These are phyloP conservation scores for Drosophila ogumai DNA, from an alignment of 1,140 invertebrate species.

Conservation along the genomic window DNA sequence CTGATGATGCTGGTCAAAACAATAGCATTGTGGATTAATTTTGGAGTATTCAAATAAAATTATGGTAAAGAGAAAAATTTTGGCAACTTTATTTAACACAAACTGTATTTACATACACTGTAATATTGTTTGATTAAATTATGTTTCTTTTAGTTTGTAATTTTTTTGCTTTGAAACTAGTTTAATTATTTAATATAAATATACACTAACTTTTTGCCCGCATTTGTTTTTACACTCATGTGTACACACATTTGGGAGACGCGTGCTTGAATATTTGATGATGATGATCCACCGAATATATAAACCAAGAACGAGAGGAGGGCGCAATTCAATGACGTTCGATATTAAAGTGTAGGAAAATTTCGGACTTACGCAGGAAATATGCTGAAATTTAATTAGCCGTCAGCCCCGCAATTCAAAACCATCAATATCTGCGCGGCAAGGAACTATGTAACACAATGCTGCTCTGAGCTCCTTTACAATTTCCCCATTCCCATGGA, in stretches of 20 bases:
- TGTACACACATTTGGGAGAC: slow-evolving; percentile 54
- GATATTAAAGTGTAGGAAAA: slow-evolving; percentile 44
- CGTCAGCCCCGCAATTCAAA: slow-evolving; percentile 17
- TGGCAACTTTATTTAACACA: background rate
- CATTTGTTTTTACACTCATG: background rate
- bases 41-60: background rate
- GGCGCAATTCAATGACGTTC: slow-evolving; percentile 62
- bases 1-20: background rate
- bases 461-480: slow-evolving; percentile 11
- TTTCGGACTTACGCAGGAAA: slow-evolving; percentile 38
- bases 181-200: background rate
- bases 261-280: slow-evolving; percentile 72
- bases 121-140: background rate
- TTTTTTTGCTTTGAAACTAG: no score
- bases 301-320: slow-evolving; percentile 18
- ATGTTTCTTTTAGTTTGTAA: no score
- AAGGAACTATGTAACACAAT: slow-evolving; percentile 47
- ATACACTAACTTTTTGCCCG: background rate
- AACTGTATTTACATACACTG: no score
- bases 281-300: slow-evolving; percentile 69
- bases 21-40: background rate
- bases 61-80: no score
- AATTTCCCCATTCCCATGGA: slow-evolving; percentile 6
- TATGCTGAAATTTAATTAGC: slow-evolving; percentile 24
- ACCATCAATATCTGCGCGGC: slow-evolving; percentile 30